A percentile compares a stretch with the other conserved stretches of the same genome.
Evolutionary conservation across 2,888 invertebrate genomes (phyloP).

Genomic region (Eueremaeus valkanovi): DNA sequence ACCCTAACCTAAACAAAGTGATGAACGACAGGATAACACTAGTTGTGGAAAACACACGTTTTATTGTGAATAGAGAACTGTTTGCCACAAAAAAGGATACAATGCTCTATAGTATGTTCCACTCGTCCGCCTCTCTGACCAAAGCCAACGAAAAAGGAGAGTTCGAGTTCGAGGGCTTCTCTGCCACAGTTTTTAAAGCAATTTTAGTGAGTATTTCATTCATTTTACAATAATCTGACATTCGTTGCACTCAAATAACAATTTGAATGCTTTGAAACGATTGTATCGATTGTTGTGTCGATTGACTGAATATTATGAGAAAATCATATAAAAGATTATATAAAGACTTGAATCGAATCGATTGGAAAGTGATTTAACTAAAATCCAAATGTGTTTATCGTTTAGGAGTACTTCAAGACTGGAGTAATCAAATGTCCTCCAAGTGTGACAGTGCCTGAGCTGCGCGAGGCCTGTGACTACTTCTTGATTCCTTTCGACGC

Average conservation of each 20-base stretch:
- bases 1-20: background rate
- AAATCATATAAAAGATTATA: no score
- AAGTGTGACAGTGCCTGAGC: conserved; percentile 89
- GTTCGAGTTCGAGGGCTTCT: conserved; percentile 94
- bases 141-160: conserved; percentile 94
- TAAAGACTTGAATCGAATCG: background rate
- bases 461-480: conserved; percentile 98
- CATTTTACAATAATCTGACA: no score
- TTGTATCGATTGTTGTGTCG: no score
- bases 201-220: conserved; percentile 61
- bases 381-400: background rate
- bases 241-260: no score
- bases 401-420: conserved; percentile 78
- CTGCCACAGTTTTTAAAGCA: conserved; percentile 88
- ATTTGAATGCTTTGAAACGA: no score
- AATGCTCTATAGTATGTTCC: conserved; percentile 73
- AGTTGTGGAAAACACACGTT: conserved; percentile 93
- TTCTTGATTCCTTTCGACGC: conserved; percentile 96
- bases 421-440: conserved; percentile 91
- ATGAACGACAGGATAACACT: conserved; percentile 64
- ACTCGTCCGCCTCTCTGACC: conserved; percentile 59
- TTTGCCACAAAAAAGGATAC: conserved; percentile 95
- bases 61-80: conserved; percentile 85
- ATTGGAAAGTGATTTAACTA: background rate
- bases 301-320: no score